These are phyloP conservation scores for Brachionus paranguensis DNA, from an alignment of 1,140 invertebrate species.

Conservation along the genomic window DNA sequence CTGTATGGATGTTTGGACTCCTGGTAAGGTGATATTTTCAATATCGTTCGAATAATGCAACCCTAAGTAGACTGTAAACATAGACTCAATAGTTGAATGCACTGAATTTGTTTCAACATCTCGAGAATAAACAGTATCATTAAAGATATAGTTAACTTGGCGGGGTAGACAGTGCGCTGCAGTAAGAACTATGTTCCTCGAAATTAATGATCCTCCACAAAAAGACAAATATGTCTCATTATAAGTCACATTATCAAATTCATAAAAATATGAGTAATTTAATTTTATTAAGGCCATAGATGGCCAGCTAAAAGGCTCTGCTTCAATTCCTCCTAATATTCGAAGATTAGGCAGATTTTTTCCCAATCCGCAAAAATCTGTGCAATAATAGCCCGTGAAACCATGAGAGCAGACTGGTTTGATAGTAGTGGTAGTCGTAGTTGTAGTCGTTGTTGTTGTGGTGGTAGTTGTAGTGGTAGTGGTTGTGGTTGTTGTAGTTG, in stretches of 20 bases:
- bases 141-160: neutral
- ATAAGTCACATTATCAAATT: neutral
- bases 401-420: neutral
- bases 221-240: neutral
- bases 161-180: conserved; percentile 15
- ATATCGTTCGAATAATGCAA: neutral
- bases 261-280: neutral
- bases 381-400: neutral
- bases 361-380: neutral
- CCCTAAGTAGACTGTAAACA: conserved; percentile 7
- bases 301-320: conserved; percentile 16
- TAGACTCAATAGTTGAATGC: neutral
- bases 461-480: neutral
- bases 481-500: neutral
- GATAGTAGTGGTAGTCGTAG: neutral
- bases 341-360: neutral
- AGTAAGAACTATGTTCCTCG: neutral
- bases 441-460: neutral
- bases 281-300: neutral
- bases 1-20: neutral
- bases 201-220: conserved; percentile 28
- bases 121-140: neutral
- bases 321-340: neutral
- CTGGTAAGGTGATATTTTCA: neutral
- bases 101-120: neutral